Base-by-base conservation (phyloP, 2,888 invertebrate genomes). In the Vesta saturnalis region DNA sequence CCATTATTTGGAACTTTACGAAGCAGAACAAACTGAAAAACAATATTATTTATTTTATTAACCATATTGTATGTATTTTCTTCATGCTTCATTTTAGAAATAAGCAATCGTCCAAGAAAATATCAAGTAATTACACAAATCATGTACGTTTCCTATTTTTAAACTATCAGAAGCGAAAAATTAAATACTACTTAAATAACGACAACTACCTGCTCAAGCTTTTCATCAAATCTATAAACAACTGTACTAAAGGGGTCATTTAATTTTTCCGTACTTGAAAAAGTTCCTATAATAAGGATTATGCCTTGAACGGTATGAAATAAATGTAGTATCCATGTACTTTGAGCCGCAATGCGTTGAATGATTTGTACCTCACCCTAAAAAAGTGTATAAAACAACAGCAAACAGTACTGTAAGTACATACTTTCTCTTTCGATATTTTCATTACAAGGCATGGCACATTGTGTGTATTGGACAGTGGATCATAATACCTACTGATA, bases 221-320 rank as follows among this genome's bases (percentile, higher is more conserved):
- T 19, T 62, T 70, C 65, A 73, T 80, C 65, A 71, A 83, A 82
- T 61, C 76, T 73, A 62, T 77, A 78, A 62, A 83, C 77, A 52
- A 72, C 67, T n/a, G 78, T 79, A 60, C 72, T 73, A 16, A 71
- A 66, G 46, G 69, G 63, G 30, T 66, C 52, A 12, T 18, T 46
- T 46, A 57, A 30, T 39, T 61, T 49, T 18, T 69, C 58, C 21
- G 67, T 54, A 69, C 72, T 67, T 5, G 65, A 74, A 47, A 71
- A 64, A 67, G 76, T 79, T 60, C 81, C 82, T 23, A 83, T 74
- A 39, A 84, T 74, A 60, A 84, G 72, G 59, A 77, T 74, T 49
- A 82, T 66, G 18, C 81, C 82, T 73, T 83, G 81, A 12, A 78
- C 79, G 16, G 83, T 79, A 39, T 78, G 73, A 59, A 83, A 77